Percentiles rank a stretch among this genome's conserved stretches.
These are phyloP conservation scores for Polypterus bichir DNA, from an alignment of 2,113 vertebrate genomes.

Conservation along the genomic window DNA sequence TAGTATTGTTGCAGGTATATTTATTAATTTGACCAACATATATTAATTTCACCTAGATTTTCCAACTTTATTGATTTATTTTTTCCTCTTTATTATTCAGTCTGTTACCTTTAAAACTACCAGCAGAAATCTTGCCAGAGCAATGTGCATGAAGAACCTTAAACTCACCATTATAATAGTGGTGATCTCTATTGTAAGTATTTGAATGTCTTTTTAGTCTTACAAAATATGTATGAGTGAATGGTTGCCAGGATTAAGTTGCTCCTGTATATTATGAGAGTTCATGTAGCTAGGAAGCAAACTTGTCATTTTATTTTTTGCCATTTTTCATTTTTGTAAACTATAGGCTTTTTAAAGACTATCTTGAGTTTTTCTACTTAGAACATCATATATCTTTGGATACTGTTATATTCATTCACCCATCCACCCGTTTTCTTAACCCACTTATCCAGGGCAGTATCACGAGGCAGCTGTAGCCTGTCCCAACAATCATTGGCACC, in stretches of 20 bases:
- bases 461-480: not conserved
- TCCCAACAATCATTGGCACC: too few relatives aligned
- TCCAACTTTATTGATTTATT: too few relatives aligned
- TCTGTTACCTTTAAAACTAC: slow-evolving; percentile 97
- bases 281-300: too few relatives aligned
- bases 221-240: too few relatives aligned
- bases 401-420: not conserved
- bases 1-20: slow-evolving; percentile 16
- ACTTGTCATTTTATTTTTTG: too few relatives aligned
- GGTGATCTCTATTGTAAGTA: slow-evolving; percentile 69
- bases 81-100: slow-evolving; percentile 34
- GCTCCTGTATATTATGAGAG: too few relatives aligned
- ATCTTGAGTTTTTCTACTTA: too few relatives aligned
- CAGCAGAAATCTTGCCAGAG: slow-evolving; percentile 88
- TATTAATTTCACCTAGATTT: too few relatives aligned
- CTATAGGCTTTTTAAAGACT: not conserved
- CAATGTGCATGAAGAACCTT: slow-evolving; percentile 98
- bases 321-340: not conserved
- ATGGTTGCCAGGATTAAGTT: too few relatives aligned
- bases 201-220: too few relatives aligned
- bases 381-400: not conserved
- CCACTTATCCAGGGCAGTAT: too few relatives aligned
- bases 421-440: too few relatives aligned
- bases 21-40: not conserved
- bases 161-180: slow-evolving; percentile 82